phyloP scores from a whole-genome alignment of 2,888 invertebrate genomes.

The Drosophila parthenogenetica region DNA sequence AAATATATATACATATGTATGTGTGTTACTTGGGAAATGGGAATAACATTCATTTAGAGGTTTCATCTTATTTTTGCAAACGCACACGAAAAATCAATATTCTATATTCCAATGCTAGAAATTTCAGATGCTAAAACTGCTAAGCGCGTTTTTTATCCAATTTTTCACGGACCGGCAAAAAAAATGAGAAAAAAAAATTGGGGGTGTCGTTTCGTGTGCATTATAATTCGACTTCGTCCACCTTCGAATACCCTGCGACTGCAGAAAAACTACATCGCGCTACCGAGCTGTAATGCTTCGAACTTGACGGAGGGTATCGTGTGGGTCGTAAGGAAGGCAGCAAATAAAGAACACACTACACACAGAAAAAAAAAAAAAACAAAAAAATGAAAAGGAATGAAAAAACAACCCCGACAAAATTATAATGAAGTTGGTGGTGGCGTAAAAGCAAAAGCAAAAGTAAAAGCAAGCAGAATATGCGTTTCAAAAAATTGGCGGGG shows the following conservation, averaged over 20 bases:
- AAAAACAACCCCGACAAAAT: constrained; percentile 80
- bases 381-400: constrained; percentile 57
- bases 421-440: constrained; percentile 80
- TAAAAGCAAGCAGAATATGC: constrained; percentile 51
- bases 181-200: constrained; percentile 60
- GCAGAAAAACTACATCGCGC: background rate
- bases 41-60: background rate
- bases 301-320: constrained; percentile 50
- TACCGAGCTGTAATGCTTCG: too few species aligned
- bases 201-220: constrained; percentile 63
- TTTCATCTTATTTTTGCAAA: constrained; percentile 61
- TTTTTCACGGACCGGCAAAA: constrained; percentile 71
- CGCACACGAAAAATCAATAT: constrained; percentile 70
- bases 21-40: too few species aligned
- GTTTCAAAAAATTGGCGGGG: constrained; percentile 41
- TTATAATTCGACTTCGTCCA: constrained; percentile 11
- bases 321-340: constrained; percentile 8
- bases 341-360: constrained; percentile 20
- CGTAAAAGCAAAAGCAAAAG: constrained; percentile 38
- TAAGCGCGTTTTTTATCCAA: constrained; percentile 72
- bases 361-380: constrained; percentile 37
- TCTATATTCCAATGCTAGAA: constrained; percentile 78
- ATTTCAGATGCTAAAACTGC: constrained; percentile 78
- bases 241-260: constrained; percentile 30
- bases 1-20: too few species aligned